These are phyloP conservation scores for Xylota sylvarum DNA, from an alignment of 2,888 invertebrate species.

Conservation along the genomic window DNA sequence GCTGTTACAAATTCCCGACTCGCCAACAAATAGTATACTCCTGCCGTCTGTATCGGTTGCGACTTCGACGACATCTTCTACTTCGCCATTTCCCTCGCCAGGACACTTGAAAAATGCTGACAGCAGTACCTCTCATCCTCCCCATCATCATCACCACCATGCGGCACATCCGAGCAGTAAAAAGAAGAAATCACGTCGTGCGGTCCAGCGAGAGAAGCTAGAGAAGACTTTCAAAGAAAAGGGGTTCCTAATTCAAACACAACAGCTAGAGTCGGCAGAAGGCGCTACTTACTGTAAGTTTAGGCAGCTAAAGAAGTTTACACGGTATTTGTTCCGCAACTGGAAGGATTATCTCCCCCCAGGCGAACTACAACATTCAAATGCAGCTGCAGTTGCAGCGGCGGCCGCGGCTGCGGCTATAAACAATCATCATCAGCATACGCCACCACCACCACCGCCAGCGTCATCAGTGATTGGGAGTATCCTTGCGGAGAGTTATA, in stretches of 20 bases:
- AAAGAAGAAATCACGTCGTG: slow-evolving; percentile 92
- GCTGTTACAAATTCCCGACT: slow-evolving; percentile 83
- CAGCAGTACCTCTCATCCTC: slow-evolving; percentile 43
- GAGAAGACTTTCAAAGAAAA: slow-evolving; percentile 97
- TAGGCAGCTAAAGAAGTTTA: slow-evolving; percentile 94
- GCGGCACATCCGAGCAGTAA: slow-evolving; percentile 75
- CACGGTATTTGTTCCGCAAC: slow-evolving; percentile 94
- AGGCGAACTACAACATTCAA: slow-evolving; percentile 85
- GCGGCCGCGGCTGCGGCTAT: slow-evolving; percentile 79
- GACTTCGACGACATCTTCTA: slow-evolving; percentile 69
- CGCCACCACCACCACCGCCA: slow-evolving; percentile 67
- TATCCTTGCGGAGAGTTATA: slow-evolving; percentile 68
- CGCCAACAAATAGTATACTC: slow-evolving; percentile 80
- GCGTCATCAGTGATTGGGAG: slow-evolving; percentile 72
- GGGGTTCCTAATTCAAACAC: slow-evolving; percentile 96
- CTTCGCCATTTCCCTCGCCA: slow-evolving; percentile 74
- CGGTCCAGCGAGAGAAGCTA: slow-evolving; percentile 93
- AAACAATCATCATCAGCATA: slow-evolving; percentile 56
- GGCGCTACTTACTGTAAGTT: slow-evolving; percentile 98
- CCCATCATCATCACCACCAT: slow-evolving; percentile 63
- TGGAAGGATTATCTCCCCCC: slow-evolving; percentile 97
- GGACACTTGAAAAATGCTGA: slow-evolving; percentile 53
- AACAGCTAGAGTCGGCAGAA: slow-evolving; percentile 96
- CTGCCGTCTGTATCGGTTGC: slow-evolving; percentile 74
- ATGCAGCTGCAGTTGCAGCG: slow-evolving; percentile 77